phyloP scores from a whole-genome alignment of 2,888 invertebrate genomes.

The Diabrotica balteata region DNA sequence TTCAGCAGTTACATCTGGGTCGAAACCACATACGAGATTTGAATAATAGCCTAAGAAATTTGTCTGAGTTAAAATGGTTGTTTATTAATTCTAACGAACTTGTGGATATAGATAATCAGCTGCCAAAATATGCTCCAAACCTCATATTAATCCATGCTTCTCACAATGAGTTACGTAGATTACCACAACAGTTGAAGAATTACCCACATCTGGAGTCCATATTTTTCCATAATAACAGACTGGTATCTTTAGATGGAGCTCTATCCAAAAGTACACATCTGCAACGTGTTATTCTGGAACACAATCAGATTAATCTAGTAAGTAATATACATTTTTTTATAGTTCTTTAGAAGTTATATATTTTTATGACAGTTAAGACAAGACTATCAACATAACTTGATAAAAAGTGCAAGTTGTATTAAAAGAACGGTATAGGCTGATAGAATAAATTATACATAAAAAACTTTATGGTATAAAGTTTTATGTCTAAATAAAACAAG shows the following conservation, averaged over 20 bases:
- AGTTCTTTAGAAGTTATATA: not conserved
- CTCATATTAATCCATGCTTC: conserved; percentile 76
- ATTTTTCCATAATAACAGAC: conserved; percentile 76
- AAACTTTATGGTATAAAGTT: too few species aligned
- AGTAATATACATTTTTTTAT: conserved; percentile 50
- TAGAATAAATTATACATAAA: too few species aligned
- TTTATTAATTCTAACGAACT: conserved; percentile 81
- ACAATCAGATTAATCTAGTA: conserved; percentile 78
- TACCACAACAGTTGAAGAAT: conserved; percentile 76
- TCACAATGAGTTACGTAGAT: conserved; percentile 72
- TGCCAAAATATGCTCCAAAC: conserved; percentile 73
- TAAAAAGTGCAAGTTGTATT: too few species aligned
- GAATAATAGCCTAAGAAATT: conserved; percentile 79
- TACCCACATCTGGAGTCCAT: conserved; percentile 74
- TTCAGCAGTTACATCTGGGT: conserved; percentile 77
- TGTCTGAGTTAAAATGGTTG: conserved; percentile 78
- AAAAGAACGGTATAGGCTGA: too few species aligned
- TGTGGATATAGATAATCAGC: conserved; percentile 75
- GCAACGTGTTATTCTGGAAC: conserved; percentile 71
- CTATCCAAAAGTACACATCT: conserved; percentile 73
- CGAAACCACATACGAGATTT: conserved; percentile 75
- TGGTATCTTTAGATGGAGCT: conserved; percentile 75
- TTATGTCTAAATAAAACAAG: too few species aligned
- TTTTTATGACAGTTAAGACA: not conserved
- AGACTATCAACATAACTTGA: too few species aligned